These are phyloP conservation scores for Dreissena polymorpha DNA, from an alignment of 1,140 invertebrate genomes.

Conservation along the genomic window DNA sequence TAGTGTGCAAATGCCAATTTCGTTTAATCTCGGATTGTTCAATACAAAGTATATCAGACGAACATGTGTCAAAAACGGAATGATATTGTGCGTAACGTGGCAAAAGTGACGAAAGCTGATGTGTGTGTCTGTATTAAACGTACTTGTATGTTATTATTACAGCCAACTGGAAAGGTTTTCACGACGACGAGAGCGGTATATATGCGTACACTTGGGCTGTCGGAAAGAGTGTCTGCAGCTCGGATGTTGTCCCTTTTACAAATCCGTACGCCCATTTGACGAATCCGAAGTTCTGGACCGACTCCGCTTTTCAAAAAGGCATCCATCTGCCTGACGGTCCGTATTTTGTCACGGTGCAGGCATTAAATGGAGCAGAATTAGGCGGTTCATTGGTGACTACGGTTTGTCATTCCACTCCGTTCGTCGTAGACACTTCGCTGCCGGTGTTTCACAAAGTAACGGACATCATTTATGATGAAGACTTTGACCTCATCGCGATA, in stretches of 20 bases:
- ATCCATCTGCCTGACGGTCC: slow-evolving; percentile 63
- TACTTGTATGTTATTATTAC: not conserved
- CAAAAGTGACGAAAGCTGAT: no score
- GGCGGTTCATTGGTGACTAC: slow-evolving; percentile 71
- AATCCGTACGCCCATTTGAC: slow-evolving; percentile 66
- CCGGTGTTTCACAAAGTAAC: slow-evolving; percentile 60
- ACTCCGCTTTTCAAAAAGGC: slow-evolving; percentile 61
- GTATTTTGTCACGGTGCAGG: slow-evolving; percentile 68
- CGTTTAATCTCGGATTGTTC: no score
- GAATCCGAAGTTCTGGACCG: slow-evolving; percentile 64
- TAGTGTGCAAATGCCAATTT: no score
- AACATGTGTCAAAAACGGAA: no score
- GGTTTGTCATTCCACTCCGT: slow-evolving; percentile 67
- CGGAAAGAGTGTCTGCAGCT: slow-evolving; percentile 61
- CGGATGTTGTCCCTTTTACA: slow-evolving; percentile 55
- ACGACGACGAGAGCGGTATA: slow-evolving; percentile 71
- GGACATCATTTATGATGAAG: slow-evolving; percentile 69
- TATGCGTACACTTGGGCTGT: slow-evolving; percentile 69
- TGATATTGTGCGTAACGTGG: no score
- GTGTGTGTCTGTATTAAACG: no score
- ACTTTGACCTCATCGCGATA: slow-evolving; percentile 66
- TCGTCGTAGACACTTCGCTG: slow-evolving; percentile 67
- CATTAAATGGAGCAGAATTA: slow-evolving; percentile 65
- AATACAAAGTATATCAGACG: slow-evolving; percentile 36
- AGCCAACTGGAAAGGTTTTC: slow-evolving; percentile 72